Percentiles rank a stretch among this genome's conserved stretches.
Conservation (phyloP, 37 sponge, comb jelly and placozoan species). For the Tethya wilhelma region DNA sequence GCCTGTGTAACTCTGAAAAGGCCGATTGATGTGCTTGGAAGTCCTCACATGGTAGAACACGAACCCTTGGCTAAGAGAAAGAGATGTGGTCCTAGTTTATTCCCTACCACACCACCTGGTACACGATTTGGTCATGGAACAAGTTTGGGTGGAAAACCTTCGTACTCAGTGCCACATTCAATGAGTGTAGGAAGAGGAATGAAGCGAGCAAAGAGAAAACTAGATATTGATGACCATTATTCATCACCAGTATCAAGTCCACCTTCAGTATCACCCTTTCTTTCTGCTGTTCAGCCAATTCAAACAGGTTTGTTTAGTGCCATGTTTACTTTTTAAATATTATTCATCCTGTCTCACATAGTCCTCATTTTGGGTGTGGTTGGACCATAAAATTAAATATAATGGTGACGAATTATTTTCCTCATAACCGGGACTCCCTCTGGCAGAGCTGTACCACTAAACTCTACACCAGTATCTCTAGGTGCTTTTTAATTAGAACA, state of each 20-base stretch:
- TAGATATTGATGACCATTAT: conserved; percentile 66
- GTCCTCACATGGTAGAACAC: conserved; percentile 71
- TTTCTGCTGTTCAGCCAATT: conserved; percentile 41
- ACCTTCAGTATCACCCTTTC: conserved; percentile 49
- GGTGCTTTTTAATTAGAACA: too few species aligned
- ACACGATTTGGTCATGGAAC: background rate
- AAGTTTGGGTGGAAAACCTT: background rate
- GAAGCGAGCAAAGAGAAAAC: conserved; percentile 64
- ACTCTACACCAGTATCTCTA: too few species aligned
- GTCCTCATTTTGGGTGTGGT: too few species aligned
- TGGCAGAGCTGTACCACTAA: too few species aligned
- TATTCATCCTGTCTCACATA: too few species aligned
- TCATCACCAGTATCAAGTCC: background rate
- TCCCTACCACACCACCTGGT: conserved; percentile 56
- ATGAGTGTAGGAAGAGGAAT: conserved; percentile 3
- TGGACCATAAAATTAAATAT: too few species aligned
- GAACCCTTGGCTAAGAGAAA: conserved; percentile 73
- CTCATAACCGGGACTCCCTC: too few species aligned
- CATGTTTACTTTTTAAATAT: too few species aligned
- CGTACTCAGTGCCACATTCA: background rate
- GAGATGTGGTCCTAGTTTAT: conserved; percentile 69
- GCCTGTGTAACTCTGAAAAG: conserved; percentile 92
- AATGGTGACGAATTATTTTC: too few species aligned
- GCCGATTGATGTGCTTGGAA: conserved; percentile 78
- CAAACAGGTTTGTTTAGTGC: conserved; percentile 47